Evolutionary conservation across 1,140 invertebrate genomes (phyloP).

Genomic region (Bursaphelenchus mucronatus): DNA sequence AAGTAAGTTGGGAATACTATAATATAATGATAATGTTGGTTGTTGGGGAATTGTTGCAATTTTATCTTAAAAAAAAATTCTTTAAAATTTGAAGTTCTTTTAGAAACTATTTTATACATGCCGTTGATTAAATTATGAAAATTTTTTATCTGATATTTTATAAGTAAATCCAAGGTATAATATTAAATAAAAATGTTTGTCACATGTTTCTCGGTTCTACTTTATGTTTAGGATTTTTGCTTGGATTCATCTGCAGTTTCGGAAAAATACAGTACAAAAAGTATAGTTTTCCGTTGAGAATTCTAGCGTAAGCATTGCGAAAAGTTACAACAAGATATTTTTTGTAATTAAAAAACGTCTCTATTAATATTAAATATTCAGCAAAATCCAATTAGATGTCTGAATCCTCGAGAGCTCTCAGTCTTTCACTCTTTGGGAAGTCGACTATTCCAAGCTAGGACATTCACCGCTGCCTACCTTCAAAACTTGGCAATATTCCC

Average conservation of each 20-base stretch:
- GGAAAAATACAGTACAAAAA: slow-evolving; percentile 1
- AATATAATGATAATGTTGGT: neutral
- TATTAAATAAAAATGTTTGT: too few species aligned
- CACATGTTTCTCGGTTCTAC: too few species aligned
- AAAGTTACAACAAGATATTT: neutral
- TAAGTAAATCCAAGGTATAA: too few species aligned
- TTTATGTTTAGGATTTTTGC: too few species aligned
- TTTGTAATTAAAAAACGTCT: slow-evolving; percentile 1
- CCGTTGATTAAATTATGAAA: neutral
- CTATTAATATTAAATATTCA: slow-evolving; percentile 8
- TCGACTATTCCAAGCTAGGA: slow-evolving; percentile 51
- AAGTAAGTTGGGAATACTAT: slow-evolving; percentile 10
- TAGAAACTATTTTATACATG: neutral
- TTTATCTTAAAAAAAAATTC: slow-evolving; percentile 4
- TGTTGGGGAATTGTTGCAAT: neutral
- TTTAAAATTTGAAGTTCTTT: neutral
- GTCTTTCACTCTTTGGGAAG: slow-evolving; percentile 33
- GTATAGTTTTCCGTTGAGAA: neutral
- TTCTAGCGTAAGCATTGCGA: too few species aligned
- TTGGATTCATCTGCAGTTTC: neutral
- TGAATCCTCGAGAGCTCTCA: slow-evolving; percentile 40
- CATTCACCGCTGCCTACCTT: slow-evolving; percentile 51
- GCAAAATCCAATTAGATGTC: slow-evolving; percentile 41
- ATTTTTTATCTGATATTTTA: neutral
- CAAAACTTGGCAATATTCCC: slow-evolving; percentile 50